Percentiles rank a stretch among this genome's conserved stretches.
Conservation (phyloP, 2,888 invertebrate genomes). For the Endotricha flammealis region DNA sequence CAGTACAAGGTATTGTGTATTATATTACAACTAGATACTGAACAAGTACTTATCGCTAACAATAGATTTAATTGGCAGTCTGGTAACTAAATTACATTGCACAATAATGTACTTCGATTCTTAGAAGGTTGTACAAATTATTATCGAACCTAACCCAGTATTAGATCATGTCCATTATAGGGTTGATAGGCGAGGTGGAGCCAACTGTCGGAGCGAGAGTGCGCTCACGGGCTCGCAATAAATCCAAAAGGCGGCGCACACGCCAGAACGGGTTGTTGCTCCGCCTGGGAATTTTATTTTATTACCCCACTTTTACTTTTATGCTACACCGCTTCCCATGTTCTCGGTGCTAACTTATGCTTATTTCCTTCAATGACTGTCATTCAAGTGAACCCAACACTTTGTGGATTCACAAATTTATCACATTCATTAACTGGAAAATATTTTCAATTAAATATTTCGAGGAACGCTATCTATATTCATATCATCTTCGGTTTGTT, state of each 20-base stretch:
- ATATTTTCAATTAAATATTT: background rate
- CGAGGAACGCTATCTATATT: background rate
- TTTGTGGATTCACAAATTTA: background rate
- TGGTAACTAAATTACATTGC: too few species aligned
- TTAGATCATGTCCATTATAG: too few species aligned
- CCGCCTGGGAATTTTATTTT: conserved; percentile 51
- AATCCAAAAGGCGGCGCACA: conserved; percentile 38
- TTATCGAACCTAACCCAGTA: too few species aligned
- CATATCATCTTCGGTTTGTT: background rate
- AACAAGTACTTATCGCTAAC: background rate
- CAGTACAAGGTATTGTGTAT: background rate
- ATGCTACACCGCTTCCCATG: conserved; percentile 31
- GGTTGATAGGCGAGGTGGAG: conserved; percentile 19
- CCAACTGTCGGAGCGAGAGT: conserved; percentile 32
- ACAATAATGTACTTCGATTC: too few species aligned
- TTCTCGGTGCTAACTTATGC: conserved; percentile 2
- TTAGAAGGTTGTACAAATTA: too few species aligned
- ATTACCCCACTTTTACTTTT: conserved; percentile 66
- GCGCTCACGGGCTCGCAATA: conserved; percentile 38
- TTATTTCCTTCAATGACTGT: conserved; percentile 5
- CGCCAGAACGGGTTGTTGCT: conserved; percentile 41
- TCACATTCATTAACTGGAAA: background rate
- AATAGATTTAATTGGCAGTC: background rate
- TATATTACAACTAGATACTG: background rate
- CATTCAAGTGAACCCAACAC: background rate